Percentiles rank a stretch among this genome's conserved stretches.
phyloP scores from a whole-genome alignment of 2,888 invertebrate genomes.

The Spialia ferax region DNA sequence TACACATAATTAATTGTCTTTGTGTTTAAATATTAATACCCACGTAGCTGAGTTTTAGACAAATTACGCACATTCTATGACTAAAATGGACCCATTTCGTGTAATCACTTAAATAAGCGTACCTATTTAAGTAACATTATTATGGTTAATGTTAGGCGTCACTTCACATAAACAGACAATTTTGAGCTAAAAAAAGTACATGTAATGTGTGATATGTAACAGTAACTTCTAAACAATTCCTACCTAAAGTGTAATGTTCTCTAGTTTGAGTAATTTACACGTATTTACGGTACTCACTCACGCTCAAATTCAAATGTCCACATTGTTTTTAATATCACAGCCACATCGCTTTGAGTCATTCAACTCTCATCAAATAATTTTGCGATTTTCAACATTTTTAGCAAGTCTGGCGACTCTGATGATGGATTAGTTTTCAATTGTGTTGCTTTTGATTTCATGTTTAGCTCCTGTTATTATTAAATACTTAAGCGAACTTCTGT shows the following conservation, averaged over 20 bases:
- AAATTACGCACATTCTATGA: not conserved
- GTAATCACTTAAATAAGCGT: not conserved
- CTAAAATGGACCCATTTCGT: not conserved
- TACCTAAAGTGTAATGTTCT: constrained; percentile 13
- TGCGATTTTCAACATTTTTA: constrained; percentile 35
- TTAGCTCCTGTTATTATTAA: constrained; percentile 1
- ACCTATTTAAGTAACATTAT: not conserved
- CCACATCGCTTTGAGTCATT: constrained; percentile 48
- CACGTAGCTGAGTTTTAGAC: not conserved
- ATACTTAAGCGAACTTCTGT: too few species aligned
- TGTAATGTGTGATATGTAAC: constrained; percentile 14
- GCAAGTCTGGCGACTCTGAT: constrained; percentile 17
- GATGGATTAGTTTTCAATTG: constrained; percentile 36
- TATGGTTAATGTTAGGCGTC: not conserved
- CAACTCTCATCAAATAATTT: constrained; percentile 48
- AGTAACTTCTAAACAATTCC: constrained; percentile 22
- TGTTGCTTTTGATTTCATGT: constrained; percentile 19
- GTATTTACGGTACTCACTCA: constrained; percentile 51
- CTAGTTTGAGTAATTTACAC: constrained; percentile 36
- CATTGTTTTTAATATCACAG: constrained; percentile 60
- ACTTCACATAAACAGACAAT: not conserved
- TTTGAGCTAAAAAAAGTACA: not conserved
- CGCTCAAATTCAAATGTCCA: constrained; percentile 55
- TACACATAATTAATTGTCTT: not conserved
- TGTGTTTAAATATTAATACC: not conserved